phyloP scores from a whole-genome alignment of 2,113 vertebrate genomes.

The Platichthys flesus region DNA sequence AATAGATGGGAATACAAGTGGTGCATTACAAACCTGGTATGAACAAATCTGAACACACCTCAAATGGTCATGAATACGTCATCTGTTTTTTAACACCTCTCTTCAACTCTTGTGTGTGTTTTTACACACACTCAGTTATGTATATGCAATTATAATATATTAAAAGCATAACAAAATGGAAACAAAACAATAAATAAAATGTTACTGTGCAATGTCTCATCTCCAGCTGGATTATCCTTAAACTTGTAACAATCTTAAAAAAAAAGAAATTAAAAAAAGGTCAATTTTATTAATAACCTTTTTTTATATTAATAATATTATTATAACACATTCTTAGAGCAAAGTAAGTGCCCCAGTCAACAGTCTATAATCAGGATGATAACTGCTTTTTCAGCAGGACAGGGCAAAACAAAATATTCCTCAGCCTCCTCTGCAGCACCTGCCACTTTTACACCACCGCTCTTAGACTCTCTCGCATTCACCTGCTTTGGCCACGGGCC shows the following conservation, averaged over 20 bases:
- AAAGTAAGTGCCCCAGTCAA: slow-evolving; percentile 77
- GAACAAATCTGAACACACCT: slow-evolving; percentile 75
- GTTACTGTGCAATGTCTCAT: slow-evolving; percentile 79
- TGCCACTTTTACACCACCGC: slow-evolving; percentile 56
- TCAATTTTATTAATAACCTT: slow-evolving; percentile 70
- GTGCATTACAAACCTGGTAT: slow-evolving; percentile 75
- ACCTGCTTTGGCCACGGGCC: slow-evolving; percentile 58
- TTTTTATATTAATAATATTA: slow-evolving; percentile 78
- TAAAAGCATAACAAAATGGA: slow-evolving; percentile 80
- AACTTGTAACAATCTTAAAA: slow-evolving; percentile 74
- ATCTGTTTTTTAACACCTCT: slow-evolving; percentile 57
- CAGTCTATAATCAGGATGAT: slow-evolving; percentile 77
- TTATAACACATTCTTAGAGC: slow-evolving; percentile 81
- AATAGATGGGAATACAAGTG: slow-evolving; percentile 71
- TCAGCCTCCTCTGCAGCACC: slow-evolving; percentile 38
- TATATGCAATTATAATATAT: slow-evolving; percentile 79
- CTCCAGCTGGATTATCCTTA: slow-evolving; percentile 78
- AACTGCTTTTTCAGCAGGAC: slow-evolving; percentile 75
- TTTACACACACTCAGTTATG: slow-evolving; percentile 63
- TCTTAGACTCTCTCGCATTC: slow-evolving; percentile 48
- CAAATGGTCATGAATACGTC: slow-evolving; percentile 72
- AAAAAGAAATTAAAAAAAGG: slow-evolving; percentile 50
- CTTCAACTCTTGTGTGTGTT: slow-evolving; percentile 63
- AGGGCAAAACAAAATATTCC: slow-evolving; percentile 46
- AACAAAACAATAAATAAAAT: slow-evolving; percentile 84